Conservation (phyloP, 2,113 vertebrate genomes). For the Oostethus manadensis region DNA sequence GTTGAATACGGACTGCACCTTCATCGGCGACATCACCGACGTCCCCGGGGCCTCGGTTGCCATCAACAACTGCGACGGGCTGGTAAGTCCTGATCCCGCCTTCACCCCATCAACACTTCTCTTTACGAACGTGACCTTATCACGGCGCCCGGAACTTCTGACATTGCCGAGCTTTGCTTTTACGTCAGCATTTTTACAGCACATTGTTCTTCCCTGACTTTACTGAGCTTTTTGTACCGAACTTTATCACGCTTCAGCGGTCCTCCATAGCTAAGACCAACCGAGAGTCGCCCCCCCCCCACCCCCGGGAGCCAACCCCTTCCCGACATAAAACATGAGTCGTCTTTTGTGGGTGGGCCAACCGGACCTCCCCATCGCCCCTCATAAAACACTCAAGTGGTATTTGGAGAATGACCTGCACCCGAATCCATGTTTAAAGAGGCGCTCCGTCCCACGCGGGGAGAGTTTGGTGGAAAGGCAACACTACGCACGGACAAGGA, state of each 20-base stretch:
- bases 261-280: slow-evolving; percentile 29
- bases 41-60: slow-evolving; percentile 88
- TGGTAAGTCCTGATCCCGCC: slow-evolving; percentile 79
- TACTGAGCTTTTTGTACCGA: slow-evolving; percentile 41
- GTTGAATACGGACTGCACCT: slow-evolving; percentile 86
- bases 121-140: slow-evolving; percentile 49
- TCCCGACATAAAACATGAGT: slow-evolving; percentile 53
- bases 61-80: slow-evolving; percentile 96
- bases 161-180: slow-evolving; percentile 21
- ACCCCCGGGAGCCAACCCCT: slow-evolving; percentile 13
- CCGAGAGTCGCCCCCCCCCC: slow-evolving; percentile 7
- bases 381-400: slow-evolving; percentile 56
- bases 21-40: slow-evolving; percentile 89
- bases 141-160: slow-evolving; percentile 34
- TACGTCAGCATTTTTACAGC: slow-evolving; percentile 50
- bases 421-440: slow-evolving; percentile 5
- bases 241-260: slow-evolving; percentile 57
- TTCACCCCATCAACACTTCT: slow-evolving; percentile 7
- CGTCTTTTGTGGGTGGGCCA: slow-evolving; percentile 41
- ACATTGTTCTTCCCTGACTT: slow-evolving; percentile 45
- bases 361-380: slow-evolving; percentile 42
- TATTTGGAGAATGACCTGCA: slow-evolving; percentile 36
- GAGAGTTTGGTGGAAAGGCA: too few species aligned
- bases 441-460: too few species aligned
- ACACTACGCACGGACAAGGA: too few species aligned